These are phyloP conservation scores for Hipposideros larvatus DNA, from an alignment of 2,797 vertebrate genomes.

Conservation along the genomic window DNA sequence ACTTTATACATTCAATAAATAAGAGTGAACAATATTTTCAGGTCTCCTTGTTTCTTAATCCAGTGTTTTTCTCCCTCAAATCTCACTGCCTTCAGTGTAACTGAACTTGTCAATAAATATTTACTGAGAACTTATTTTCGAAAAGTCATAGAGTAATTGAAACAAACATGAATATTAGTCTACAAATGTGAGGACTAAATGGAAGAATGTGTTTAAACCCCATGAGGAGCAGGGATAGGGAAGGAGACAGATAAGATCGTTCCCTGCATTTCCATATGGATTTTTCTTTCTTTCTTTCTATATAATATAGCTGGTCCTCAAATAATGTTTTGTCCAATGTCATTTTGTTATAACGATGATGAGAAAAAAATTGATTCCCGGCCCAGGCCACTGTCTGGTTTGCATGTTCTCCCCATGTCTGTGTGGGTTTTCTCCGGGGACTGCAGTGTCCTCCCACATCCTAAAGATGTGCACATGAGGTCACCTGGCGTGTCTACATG, in stretches of 20 bases:
- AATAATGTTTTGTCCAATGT: background rate
- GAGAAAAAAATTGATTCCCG: background rate
- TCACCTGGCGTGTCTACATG: background rate
- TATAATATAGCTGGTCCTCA: background rate
- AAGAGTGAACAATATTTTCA: background rate
- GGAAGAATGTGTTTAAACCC: background rate
- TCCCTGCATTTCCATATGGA: background rate
- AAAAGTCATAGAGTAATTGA: background rate
- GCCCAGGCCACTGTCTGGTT: no score
- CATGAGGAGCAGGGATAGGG: background rate
- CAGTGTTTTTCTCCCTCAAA: background rate
- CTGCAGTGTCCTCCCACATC: background rate
- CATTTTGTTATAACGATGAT: background rate
- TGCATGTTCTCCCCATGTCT: no score
- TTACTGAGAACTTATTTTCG: no score
- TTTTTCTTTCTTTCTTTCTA: background rate
- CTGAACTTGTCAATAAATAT: no score
- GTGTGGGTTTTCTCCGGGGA: no score
- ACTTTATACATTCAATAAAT: background rate
- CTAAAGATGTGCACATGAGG: background rate
- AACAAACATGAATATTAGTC: conserved; percentile 33
- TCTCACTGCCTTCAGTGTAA: background rate
- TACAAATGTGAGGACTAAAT: background rate
- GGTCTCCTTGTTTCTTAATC: background rate
- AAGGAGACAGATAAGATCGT: background rate